Conservation (phyloP, 2,797 vertebrate species). For the Eidolon dupreanum region DNA sequence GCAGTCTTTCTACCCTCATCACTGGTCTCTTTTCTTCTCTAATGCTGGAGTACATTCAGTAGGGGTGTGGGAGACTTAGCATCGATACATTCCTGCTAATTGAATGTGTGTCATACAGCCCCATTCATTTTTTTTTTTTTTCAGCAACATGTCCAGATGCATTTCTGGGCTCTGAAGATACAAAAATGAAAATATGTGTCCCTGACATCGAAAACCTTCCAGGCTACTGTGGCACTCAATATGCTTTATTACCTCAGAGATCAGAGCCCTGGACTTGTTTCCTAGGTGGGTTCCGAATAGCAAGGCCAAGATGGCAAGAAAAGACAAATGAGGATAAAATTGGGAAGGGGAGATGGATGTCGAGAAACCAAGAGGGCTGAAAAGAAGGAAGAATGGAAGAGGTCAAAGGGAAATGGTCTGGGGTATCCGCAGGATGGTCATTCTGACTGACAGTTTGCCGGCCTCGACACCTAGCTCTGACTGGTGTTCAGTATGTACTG, state of each 20-base stretch:
- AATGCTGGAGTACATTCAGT: neutral
- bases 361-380: neutral
- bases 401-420: neutral
- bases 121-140: neutral
- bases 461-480: neutral
- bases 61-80: neutral
- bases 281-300: neutral
- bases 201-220: neutral
- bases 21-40: neutral
- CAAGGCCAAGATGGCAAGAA: neutral
- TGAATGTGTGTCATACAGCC: neutral
- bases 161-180: neutral
- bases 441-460: neutral
- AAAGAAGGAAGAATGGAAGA: neutral
- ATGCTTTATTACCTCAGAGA: neutral
- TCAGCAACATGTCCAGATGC: neutral
- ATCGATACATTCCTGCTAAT: neutral
- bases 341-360: neutral
- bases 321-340: neutral
- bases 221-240: neutral
- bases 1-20: neutral
- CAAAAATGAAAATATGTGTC: neutral
- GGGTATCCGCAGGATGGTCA: neutral
- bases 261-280: slow-evolving; percentile 11
- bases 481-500: neutral